Percentiles rank a stretch among this genome's conserved stretches.
Conservation (phyloP, 2,888 invertebrate genomes). For the Tenthredo distinguenda region DNA sequence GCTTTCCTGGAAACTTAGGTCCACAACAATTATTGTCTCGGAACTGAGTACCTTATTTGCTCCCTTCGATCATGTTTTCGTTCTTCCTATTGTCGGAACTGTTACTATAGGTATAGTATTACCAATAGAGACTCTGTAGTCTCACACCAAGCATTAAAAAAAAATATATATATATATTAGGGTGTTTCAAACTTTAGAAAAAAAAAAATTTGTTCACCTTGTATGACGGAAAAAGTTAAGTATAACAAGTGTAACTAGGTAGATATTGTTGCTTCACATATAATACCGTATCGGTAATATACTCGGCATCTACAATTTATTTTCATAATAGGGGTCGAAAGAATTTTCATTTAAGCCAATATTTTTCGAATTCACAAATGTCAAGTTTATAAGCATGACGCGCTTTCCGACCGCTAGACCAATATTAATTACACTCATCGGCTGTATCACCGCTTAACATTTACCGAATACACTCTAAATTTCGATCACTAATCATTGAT, state of each 20-base stretch:
- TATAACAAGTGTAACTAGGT: no score
- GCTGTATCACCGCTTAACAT: not conserved
- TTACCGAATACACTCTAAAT: not conserved
- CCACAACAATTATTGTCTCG: conserved; percentile 5
- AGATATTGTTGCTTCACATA: no score
- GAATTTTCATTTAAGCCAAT: no score
- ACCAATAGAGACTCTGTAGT: not conserved
- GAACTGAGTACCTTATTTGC: not conserved
- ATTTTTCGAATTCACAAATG: no score
- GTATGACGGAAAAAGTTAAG: no score
- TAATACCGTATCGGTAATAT: no score
- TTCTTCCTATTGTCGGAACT: not conserved
- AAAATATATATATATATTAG: no score
- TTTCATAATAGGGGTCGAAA: no score
- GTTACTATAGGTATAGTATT: not conserved
- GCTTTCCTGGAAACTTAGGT: conserved; percentile 22
- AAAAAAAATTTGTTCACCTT: no score
- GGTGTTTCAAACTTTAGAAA: no score
- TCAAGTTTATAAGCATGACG: not conserved
- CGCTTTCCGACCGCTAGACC: not conserved
- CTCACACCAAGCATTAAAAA: not conserved
- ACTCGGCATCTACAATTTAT: no score
- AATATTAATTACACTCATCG: not conserved
- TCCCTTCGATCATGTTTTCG: conserved; percentile 1
- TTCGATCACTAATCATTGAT: not conserved